Percentiles rank a stretch among this genome's conserved stretches.
Conservation (phyloP, 2,888 invertebrate species). For the Fragum fragum region DNA sequence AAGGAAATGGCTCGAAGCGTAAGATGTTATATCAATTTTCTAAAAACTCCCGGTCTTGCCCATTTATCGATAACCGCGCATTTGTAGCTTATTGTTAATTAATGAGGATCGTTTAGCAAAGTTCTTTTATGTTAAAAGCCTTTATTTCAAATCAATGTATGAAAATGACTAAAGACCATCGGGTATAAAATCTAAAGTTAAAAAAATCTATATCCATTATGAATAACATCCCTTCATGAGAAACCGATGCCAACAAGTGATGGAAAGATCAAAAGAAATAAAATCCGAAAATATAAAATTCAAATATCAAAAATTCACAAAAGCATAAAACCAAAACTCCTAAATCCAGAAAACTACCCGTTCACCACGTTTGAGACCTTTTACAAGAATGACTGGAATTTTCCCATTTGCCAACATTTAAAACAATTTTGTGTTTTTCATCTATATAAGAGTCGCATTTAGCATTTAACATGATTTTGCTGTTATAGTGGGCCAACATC, state of each 20-base stretch:
- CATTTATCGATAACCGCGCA: too few species aligned
- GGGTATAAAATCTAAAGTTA: neutral
- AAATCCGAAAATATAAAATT: slow-evolving; percentile 8
- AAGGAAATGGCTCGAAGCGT: too few species aligned
- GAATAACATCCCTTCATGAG: neutral
- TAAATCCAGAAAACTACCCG: slow-evolving; percentile 20
- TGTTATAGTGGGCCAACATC: slow-evolving; percentile 73
- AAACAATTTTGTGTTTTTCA: slow-evolving; percentile 71
- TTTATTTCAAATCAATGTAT: neutral
- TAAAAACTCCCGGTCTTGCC: too few species aligned
- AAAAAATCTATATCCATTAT: neutral
- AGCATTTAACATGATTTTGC: slow-evolving; percentile 79
- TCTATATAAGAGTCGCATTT: slow-evolving; percentile 72
- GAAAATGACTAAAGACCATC: neutral
- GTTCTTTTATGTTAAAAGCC: neutral
- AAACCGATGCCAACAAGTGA: neutral
- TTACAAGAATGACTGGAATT: slow-evolving; percentile 37
- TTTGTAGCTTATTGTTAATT: too few species aligned
- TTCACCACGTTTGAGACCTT: slow-evolving; percentile 24
- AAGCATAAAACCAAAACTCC: slow-evolving; percentile 1
- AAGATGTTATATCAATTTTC: too few species aligned
- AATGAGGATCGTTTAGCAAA: neutral
- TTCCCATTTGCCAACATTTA: slow-evolving; percentile 63
- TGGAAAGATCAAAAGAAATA: neutral
- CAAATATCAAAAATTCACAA: slow-evolving; percentile 11